A percentile compares a stretch with the other conserved stretches of the same genome.
Conservation (phyloP, 2,888 invertebrate genomes). For the Chalcosyrphus nemorum region DNA sequence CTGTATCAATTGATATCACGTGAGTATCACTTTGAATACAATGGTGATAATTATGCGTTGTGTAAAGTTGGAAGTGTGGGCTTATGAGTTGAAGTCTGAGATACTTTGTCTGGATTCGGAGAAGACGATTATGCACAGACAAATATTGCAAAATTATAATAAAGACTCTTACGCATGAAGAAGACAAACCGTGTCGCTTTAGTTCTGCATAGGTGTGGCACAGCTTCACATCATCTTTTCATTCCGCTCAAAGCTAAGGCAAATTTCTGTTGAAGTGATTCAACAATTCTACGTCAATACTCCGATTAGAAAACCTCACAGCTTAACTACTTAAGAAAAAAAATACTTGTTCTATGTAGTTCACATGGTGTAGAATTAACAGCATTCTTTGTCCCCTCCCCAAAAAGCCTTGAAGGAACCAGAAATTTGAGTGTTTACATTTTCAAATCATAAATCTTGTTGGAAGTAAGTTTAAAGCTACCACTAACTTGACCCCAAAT, state of each 20-base stretch:
- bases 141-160: conserved; percentile 6
- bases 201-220: too few relatives aligned
- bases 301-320: not conserved
- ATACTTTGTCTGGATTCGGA: not conserved
- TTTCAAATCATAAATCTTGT: conserved; percentile 45
- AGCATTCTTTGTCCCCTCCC: not conserved
- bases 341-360: not conserved
- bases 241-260: too few relatives aligned
- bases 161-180: too few relatives aligned
- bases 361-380: not conserved
- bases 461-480: conserved; percentile 46
- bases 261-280: too few relatives aligned
- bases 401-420: conserved; percentile 41
- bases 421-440: conserved; percentile 21
- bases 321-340: not conserved
- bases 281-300: too few relatives aligned
- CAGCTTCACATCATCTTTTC: too few relatives aligned
- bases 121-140: not conserved
- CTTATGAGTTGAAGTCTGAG: not conserved
- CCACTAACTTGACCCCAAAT: conserved; percentile 65
- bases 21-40: conserved; percentile 29
- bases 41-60: conserved; percentile 34
- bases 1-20: conserved; percentile 36
- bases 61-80: not conserved
- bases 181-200: too few relatives aligned